phyloP scores from a whole-genome alignment of 2,888 invertebrate genomes.

The Drosophila ezoana region DNA sequence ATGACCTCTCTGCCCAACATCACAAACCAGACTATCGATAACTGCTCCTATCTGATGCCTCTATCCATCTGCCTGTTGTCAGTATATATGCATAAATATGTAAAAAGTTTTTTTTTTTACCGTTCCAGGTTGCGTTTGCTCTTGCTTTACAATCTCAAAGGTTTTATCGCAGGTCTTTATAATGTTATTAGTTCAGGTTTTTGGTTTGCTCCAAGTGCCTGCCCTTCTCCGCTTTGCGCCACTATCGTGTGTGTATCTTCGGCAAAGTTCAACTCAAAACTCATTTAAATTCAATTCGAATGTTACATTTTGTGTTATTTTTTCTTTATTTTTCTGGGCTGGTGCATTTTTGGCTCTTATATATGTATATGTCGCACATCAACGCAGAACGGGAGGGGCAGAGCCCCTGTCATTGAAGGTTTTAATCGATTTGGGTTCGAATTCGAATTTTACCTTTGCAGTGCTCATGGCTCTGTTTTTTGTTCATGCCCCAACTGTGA shows the following conservation, averaged over 20 bases:
- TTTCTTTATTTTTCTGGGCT: slow-evolving; percentile 38
- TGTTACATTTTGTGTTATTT: slow-evolving; percentile 66
- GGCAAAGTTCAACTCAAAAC: slow-evolving; percentile 54
- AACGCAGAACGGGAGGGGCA: slow-evolving; percentile 10
- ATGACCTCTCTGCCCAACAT: too few species aligned
- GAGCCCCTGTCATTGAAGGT: slow-evolving; percentile 68
- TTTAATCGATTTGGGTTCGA: slow-evolving; percentile 66
- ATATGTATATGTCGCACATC: slow-evolving; percentile 65
- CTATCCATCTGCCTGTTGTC: too few species aligned
- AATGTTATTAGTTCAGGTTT: slow-evolving; percentile 37
- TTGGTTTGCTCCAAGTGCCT: neutral
- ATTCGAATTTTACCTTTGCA: slow-evolving; percentile 64
- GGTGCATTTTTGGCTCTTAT: slow-evolving; percentile 44
- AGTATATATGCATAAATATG: neutral
- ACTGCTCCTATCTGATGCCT: too few species aligned
- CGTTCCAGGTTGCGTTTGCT: slow-evolving; percentile 46
- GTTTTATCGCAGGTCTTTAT: slow-evolving; percentile 55
- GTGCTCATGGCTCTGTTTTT: slow-evolving; percentile 35
- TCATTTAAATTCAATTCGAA: slow-evolving; percentile 81
- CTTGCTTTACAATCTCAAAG: slow-evolving; percentile 49
- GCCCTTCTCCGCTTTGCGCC: neutral
- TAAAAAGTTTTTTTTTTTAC: slow-evolving; percentile 15
- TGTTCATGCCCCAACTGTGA: slow-evolving; percentile 18
- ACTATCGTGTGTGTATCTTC: slow-evolving; percentile 25
- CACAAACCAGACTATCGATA: too few species aligned